Evolutionary conservation across 23 tunicate genomes (phyloP), one percentile per base, ranked within the genome.

Genomic region (Styela plicata): DNA sequence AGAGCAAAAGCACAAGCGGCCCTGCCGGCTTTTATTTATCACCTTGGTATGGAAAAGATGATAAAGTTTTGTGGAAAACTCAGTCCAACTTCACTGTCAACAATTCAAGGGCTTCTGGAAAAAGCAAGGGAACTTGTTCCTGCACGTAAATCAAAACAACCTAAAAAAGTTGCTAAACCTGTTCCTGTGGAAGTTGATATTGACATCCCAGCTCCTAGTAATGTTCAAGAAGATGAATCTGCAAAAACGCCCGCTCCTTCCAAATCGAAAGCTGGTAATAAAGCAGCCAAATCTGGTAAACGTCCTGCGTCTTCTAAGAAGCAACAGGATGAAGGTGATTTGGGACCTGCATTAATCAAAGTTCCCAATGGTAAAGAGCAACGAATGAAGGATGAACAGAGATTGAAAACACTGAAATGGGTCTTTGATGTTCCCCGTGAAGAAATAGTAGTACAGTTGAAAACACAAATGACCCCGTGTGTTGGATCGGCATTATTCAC

Each of bases 341-440:
- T 69, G 20, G 68, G 87, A 7, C 90, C 90, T 2, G 53, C 78
- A 18, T 83, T 94, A 7, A 77, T 86, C 18, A 32, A 77, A 18
- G 33, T 85, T 3, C 85, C 84, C 3, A 89, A 94, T 69, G 98
- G 93, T 3, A 94, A 94, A 44, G 90, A 94, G 34, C 93, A 88
- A 64, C 57, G 98, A 81, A 85, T 85, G 85, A 94, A 94, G 63
- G 98, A 94, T 64, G 98, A 94, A 82, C 78, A 74, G n/a, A 94
- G 88, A 85, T 63, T 94, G 22, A 88, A 85, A 91, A 88, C 98
- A 31, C 53, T 93, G 28, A 93, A 93, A 34, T 93, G 98, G 98
- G 68, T 77, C 23, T 88, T 88, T 69, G 69, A 81, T 28, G 44
- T 74, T 2, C 98, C 98, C 0, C 89, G 93, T 20, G 98, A 87